Conservation (phyloP, 2,113 vertebrate species). For the Strix aluco region DNA sequence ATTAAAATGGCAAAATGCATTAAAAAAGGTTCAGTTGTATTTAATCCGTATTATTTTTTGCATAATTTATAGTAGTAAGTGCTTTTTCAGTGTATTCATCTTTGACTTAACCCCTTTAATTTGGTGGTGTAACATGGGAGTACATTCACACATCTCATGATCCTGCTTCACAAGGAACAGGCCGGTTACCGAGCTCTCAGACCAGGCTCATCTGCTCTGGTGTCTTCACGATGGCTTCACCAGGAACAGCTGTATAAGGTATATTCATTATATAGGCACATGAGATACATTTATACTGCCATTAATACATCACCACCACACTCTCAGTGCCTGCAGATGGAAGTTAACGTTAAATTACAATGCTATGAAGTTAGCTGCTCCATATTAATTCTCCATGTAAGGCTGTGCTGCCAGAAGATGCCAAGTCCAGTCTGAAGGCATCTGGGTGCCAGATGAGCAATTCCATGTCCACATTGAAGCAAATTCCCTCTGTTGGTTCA, state of each 20-base stretch:
- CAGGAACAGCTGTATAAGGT: background rate
- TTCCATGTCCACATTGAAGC: background rate
- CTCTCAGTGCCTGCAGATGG: background rate
- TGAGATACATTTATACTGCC: background rate
- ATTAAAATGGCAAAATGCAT: background rate
- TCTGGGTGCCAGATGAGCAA: background rate
- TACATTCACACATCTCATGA: background rate
- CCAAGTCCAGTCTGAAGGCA: background rate
- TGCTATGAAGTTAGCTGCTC: background rate
- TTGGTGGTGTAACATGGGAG: background rate
- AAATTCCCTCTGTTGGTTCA: background rate
- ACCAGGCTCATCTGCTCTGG: background rate
- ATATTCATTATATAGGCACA: fast-evolving
- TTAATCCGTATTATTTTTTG: background rate
- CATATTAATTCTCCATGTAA: background rate
- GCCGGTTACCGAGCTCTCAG: background rate
- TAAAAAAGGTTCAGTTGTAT: background rate
- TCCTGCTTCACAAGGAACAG: background rate
- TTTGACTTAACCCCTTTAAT: background rate
- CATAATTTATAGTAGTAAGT: background rate
- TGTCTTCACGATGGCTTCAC: background rate
- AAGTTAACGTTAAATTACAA: background rate
- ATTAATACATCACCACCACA: background rate
- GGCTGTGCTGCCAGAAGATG: background rate
- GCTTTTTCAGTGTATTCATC: background rate